phyloP scores from a whole-genome alignment of 1,140 invertebrate genomes.

The Lasioglossum albipes region DNA sequence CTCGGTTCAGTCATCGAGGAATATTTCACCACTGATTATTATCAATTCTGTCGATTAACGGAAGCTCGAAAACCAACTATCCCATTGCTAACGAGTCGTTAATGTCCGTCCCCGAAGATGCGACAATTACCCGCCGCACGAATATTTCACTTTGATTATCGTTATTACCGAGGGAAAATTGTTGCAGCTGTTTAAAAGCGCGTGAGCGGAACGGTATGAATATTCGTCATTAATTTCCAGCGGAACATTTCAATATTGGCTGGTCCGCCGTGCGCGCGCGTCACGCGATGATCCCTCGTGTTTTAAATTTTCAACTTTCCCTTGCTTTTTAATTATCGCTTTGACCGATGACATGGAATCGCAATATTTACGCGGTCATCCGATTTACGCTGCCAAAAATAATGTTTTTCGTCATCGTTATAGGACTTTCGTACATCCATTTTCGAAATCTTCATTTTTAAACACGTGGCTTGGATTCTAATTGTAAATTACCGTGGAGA shows the following conservation, averaged over 20 bases:
- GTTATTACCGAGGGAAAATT: constrained; percentile 20
- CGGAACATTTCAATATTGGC: constrained; percentile 23
- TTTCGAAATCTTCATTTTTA: too few species aligned
- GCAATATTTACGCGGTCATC: too few species aligned
- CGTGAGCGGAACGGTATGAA: neutral
- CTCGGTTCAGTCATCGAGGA: neutral
- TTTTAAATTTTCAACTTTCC: neutral
- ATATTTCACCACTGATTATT: constrained; percentile 7
- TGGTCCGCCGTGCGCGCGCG: too few species aligned
- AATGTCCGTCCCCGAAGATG: neutral
- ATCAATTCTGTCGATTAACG: constrained; percentile 18
- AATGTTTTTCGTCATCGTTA: too few species aligned
- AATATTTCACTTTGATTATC: constrained; percentile 30
- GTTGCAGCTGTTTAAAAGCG: constrained; percentile 16
- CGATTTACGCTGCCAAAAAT: too few species aligned
- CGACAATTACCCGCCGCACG: neutral
- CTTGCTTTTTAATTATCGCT: too few species aligned
- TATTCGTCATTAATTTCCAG: constrained; percentile 28
- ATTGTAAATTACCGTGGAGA: too few species aligned
- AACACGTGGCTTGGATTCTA: too few species aligned
- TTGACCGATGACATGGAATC: too few species aligned
- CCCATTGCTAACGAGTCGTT: neutral
- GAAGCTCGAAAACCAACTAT: neutral
- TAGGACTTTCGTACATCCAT: too few species aligned
- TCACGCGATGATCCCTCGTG: neutral